Percentiles rank a stretch among this genome's conserved stretches.
Evolutionary conservation across 2,888 invertebrate genomes (phyloP).

Genomic region (Brachypalpus laphriformis): DNA sequence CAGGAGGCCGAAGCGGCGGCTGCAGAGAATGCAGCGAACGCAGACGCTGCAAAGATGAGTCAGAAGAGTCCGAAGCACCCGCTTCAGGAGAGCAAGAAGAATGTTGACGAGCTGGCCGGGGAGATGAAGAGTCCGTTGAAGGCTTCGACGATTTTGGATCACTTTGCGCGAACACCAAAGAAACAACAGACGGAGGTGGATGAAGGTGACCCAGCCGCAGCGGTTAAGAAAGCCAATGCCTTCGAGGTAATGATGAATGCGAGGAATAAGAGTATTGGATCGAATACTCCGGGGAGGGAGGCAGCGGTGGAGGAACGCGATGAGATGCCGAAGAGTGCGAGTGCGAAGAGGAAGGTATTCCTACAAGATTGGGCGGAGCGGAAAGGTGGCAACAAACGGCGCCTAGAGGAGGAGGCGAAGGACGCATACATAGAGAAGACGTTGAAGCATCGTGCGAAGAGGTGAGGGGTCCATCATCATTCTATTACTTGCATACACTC

Average conservation of each 20-base stretch:
- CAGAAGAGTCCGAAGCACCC: slow-evolving; percentile 75
- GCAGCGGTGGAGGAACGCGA: slow-evolving; percentile 36
- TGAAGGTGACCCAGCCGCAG: slow-evolving; percentile 4
- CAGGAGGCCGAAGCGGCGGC: slow-evolving; percentile 76
- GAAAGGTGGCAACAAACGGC: slow-evolving; percentile 86
- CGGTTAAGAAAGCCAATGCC: slow-evolving; percentile 83
- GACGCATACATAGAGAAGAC: slow-evolving; percentile 85
- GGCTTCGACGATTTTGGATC: slow-evolving; percentile 75
- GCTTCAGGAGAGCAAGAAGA: slow-evolving; percentile 77
- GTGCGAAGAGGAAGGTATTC: slow-evolving; percentile 84
- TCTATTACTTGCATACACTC: too few species aligned
- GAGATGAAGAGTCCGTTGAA: slow-evolving; percentile 77
- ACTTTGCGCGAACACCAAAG: slow-evolving; percentile 76
- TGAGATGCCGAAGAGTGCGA: slow-evolving; percentile 78
- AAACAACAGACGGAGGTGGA: too few species aligned
- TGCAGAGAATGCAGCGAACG: slow-evolving; percentile 59
- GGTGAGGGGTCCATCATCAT: too few species aligned
- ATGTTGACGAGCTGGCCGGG: slow-evolving; percentile 69
- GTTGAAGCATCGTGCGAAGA: slow-evolving; percentile 86
- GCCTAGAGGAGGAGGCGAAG: slow-evolving; percentile 84
- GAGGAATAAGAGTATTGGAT: slow-evolving; percentile 86
- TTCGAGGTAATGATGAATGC: slow-evolving; percentile 88
- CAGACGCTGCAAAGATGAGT: slow-evolving; percentile 54
- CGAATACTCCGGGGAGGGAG: slow-evolving; percentile 86
- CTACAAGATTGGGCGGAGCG: slow-evolving; percentile 86